Conservation (phyloP, 2,797 vertebrate genomes). For the Chromis chromis region DNA sequence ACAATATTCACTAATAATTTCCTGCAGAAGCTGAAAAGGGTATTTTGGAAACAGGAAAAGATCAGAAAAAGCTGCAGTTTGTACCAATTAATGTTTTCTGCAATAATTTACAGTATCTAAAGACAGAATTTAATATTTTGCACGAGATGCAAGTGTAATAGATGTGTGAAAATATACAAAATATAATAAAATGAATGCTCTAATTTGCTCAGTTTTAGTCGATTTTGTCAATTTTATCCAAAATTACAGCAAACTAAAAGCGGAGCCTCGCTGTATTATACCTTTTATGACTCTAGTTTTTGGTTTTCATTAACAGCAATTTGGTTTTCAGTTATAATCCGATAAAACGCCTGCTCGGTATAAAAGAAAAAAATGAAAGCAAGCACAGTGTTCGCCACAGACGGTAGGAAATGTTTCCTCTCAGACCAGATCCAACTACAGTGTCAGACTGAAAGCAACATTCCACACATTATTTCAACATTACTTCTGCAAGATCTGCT, state of each 20-base stretch:
- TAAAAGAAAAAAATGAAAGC: neutral
- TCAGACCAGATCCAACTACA: constrained; percentile 12
- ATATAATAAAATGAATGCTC: no score
- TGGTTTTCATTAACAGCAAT: neutral
- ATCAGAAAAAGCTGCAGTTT: neutral
- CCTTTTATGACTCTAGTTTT: neutral
- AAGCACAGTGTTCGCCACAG: neutral
- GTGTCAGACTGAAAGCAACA: constrained; percentile 1
- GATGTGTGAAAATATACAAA: neutral
- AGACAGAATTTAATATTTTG: no score
- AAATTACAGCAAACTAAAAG: neutral
- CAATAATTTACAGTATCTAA: no score
- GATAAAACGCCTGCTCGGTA: neutral
- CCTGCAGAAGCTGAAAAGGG: no score
- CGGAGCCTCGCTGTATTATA: neutral
- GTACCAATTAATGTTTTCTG: no score
- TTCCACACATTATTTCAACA: constrained; percentile 4
- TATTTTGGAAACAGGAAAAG: no score
- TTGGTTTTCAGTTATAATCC: neutral
- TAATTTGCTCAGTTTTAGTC: no score
- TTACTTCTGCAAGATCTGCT: neutral
- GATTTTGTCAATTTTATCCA: no score
- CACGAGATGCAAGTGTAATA: neutral
- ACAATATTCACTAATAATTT: no score
- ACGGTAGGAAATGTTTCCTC: constrained; percentile 32